Evolutionary conservation across 2,888 invertebrate genomes (phyloP).

Genomic region (Papilio protenor): DNA sequence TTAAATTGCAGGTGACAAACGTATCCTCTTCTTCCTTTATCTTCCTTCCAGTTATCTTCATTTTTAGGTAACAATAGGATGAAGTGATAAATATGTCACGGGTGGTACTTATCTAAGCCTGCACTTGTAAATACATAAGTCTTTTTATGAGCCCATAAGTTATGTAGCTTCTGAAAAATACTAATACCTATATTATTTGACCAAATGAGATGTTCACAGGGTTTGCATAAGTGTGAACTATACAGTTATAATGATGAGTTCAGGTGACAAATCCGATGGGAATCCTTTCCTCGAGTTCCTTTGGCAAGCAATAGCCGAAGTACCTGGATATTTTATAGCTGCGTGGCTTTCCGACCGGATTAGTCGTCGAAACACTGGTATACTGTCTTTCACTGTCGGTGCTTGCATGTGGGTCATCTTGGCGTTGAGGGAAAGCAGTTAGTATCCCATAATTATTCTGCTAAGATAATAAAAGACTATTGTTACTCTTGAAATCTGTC

Average conservation of each 20-base stretch:
- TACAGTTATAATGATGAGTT: constrained; percentile 78
- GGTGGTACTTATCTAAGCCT: too few species aligned
- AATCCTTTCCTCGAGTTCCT: constrained; percentile 88
- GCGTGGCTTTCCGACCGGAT: constrained; percentile 71
- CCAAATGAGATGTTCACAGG: constrained; percentile 60
- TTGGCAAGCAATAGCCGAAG: constrained; percentile 85
- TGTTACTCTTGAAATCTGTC: not conserved
- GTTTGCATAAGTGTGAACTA: constrained; percentile 79
- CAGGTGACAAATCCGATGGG: constrained; percentile 81
- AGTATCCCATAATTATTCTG: constrained; percentile 39
- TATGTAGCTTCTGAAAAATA: too few species aligned
- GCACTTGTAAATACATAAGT: too few species aligned
- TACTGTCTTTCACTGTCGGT: constrained; percentile 54
- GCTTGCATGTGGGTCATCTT: constrained; percentile 58
- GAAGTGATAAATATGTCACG: too few species aligned
- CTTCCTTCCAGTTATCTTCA: not conserved
- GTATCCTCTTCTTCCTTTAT: not conserved
- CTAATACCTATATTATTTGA: too few species aligned
- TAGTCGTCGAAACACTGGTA: constrained; percentile 63
- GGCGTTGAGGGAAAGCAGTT: constrained; percentile 55
- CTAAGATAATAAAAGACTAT: not conserved
- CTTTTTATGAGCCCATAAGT: too few species aligned
- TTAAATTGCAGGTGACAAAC: too few species aligned
- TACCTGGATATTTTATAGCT: constrained; percentile 85
- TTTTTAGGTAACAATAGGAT: too few species aligned